These are phyloP conservation scores for Rhamnusium bicolor DNA, from an alignment of 2,888 invertebrate genomes.

Conservation along the genomic window DNA sequence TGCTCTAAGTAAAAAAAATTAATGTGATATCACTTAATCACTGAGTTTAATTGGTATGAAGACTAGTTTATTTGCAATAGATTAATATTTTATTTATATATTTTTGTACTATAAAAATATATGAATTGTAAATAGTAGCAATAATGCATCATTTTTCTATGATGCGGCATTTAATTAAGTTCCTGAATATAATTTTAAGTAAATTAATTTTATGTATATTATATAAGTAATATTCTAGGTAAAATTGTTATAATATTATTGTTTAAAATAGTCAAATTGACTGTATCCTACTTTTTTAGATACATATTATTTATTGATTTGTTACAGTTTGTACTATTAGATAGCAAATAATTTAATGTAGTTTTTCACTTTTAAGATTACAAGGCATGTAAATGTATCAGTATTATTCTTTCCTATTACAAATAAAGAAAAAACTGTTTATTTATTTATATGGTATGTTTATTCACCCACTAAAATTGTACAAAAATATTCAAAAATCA, in stretches of 20 bases:
- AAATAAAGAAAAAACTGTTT: conserved; percentile 59
- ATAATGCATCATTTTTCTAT: conserved; percentile 6
- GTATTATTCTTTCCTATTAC: conserved; percentile 66
- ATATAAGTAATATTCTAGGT: conserved; percentile 30
- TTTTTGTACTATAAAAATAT: conserved; percentile 22
- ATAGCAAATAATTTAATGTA: conserved; percentile 54
- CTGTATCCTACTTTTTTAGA: conserved; percentile 40
- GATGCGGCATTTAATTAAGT: conserved; percentile 32
- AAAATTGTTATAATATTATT: conserved; percentile 40
- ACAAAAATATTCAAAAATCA: conserved; percentile 39
- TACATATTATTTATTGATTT: conserved; percentile 63
- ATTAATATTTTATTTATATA: conserved; percentile 16
- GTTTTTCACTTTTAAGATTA: conserved; percentile 45
- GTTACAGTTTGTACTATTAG: conserved; percentile 55
- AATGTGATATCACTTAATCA: conserved; percentile 30
- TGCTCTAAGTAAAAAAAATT: not conserved
- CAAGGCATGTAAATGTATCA: conserved; percentile 67
- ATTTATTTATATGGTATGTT: conserved; percentile 43
- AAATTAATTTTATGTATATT: conserved; percentile 37
- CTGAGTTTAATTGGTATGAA: conserved; percentile 13
- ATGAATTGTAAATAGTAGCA: conserved; percentile 26
- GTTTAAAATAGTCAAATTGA: conserved; percentile 42
- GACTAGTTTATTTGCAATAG: conserved; percentile 14
- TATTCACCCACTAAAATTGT: conserved; percentile 23
- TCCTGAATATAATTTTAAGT: conserved; percentile 39